These are phyloP conservation scores for Abrostola tripartita DNA, from an alignment of 2,888 invertebrate species.

Conservation along the genomic window DNA sequence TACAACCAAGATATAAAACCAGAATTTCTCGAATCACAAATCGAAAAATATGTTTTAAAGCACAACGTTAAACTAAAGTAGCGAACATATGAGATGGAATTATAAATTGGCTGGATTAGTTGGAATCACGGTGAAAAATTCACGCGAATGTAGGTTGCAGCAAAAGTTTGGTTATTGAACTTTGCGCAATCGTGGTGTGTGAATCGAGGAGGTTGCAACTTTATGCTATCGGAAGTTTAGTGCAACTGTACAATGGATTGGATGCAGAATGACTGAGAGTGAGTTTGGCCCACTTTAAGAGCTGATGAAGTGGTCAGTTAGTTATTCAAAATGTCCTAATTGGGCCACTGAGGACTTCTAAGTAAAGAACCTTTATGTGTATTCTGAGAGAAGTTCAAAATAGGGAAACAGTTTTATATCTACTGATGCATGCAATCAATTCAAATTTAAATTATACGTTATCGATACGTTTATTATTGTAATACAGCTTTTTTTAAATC, in stretches of 20 bases:
- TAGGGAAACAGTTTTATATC: too few relatives aligned
- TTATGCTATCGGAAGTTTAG: neutral
- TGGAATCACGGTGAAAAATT: constrained; percentile 5
- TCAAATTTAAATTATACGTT: too few relatives aligned
- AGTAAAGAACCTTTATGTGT: too few relatives aligned
- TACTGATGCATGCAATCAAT: too few relatives aligned
- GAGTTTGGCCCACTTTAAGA: neutral
- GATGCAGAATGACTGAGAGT: neutral
- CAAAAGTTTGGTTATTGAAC: neutral
- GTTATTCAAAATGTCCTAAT: too few relatives aligned
- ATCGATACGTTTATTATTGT: too few relatives aligned
- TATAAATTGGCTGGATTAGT: constrained; percentile 11
- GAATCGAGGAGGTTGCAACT: neutral
- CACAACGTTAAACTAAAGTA: constrained; percentile 3
- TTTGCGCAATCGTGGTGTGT: neutral
- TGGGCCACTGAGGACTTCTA: too few relatives aligned
- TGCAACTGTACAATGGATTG: neutral
- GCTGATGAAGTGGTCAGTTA: too few relatives aligned
- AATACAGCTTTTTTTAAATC: too few relatives aligned
- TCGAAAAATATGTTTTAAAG: neutral
- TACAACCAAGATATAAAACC: too few relatives aligned
- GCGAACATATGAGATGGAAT: neutral
- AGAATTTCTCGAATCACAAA: neutral
- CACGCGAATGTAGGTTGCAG: neutral
- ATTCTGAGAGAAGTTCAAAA: too few relatives aligned